A percentile compares a stretch with the other conserved stretches of the same genome.
phyloP scores from a whole-genome alignment of 2,888 invertebrate genomes.

The Leucophenga montana region DNA sequence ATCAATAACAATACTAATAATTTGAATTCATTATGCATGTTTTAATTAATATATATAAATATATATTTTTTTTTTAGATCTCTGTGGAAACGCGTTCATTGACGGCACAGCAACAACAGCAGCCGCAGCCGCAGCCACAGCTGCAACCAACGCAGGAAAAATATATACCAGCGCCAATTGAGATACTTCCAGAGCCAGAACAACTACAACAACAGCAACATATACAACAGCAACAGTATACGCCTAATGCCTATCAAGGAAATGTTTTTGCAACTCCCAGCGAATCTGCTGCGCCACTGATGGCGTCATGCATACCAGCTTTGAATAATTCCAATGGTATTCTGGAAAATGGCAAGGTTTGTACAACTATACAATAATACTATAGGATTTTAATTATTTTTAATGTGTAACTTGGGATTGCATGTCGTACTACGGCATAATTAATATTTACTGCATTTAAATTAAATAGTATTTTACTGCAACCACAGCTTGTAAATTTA shows the following conservation, averaged over 20 bases:
- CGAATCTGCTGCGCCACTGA: slow-evolving; percentile 34
- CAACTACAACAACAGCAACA: slow-evolving; percentile 50
- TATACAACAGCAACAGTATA: slow-evolving; percentile 49
- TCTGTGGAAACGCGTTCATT: slow-evolving; percentile 69
- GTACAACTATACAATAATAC: slow-evolving; percentile 31
- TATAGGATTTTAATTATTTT: slow-evolving; percentile 24
- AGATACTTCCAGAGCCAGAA: slow-evolving; percentile 62
- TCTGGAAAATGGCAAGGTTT: slow-evolving; percentile 71
- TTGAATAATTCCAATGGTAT: slow-evolving; percentile 57
- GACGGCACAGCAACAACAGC: slow-evolving; percentile 46
- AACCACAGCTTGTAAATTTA: not conserved
- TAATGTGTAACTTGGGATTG: slow-evolving; percentile 29
- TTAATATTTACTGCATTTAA: slow-evolving; percentile 16
- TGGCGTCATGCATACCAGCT: slow-evolving; percentile 33
- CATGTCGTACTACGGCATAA: slow-evolving; percentile 15
- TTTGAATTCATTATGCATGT: slow-evolving; percentile 3
- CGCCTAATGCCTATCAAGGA: slow-evolving; percentile 52
- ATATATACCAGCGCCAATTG: slow-evolving; percentile 69
- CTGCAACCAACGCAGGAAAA: slow-evolving; percentile 56
- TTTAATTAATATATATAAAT: not conserved
- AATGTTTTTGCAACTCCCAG: slow-evolving; percentile 65
- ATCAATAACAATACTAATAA: slow-evolving; percentile 24
- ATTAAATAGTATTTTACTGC: not conserved
- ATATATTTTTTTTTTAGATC: slow-evolving; percentile 24
- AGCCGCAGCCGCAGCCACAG: slow-evolving; percentile 43